Evolutionary conservation across 2,113 vertebrate genomes (phyloP), one percentile per base, ranked within the genome.

Genomic region (Calypte anna): DNA sequence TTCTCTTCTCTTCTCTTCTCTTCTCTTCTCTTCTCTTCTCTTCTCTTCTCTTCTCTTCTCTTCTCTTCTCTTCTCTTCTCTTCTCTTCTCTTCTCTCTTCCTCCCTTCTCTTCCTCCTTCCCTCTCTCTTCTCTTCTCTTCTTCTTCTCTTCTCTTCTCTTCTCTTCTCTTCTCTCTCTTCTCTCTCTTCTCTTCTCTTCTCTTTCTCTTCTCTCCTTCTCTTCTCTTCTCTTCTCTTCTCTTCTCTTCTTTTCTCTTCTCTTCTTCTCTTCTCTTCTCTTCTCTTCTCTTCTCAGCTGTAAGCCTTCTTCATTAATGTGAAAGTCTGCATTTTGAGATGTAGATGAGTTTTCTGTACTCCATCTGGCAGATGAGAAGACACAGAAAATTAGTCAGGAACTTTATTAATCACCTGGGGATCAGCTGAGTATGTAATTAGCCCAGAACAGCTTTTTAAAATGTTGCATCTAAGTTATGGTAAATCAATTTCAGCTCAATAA

Each of bases 371-470:
- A 77, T 84, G 67, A 89, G 74, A 88, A 58, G 88, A 87, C 78
- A 95, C 38, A 88, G 92, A 94, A 94, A 94, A 91, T 96, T 69
- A 84, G 81, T 68, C 75, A 64, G 81, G 54, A 94, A 94, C 86
- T 82, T 97, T 94, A 97, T 96, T 95, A 94, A 96, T 96, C 93
- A 88, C 54, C 44, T 61, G 88, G 59, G 88, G 54, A 85, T 94
- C 90, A 89, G 58, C 72, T 53, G 82, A 96, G 85, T 87, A 62
- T 82, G 70, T 92, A 92, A 93, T 94, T 96, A 96, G 89, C 66
- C 27, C 61, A 90, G 91, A 94, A 77, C 69, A 94, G 76, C 58
- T 87, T 95, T 96, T 95, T 38, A 36, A 62, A 94, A 50, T 63
- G 80, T 89, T 96, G 84, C 75, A 59, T 78, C 57, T 66, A 82